Evolutionary conservation across 1,140 invertebrate species (phyloP).

Genomic region (Teleopsis dalmanni): DNA sequence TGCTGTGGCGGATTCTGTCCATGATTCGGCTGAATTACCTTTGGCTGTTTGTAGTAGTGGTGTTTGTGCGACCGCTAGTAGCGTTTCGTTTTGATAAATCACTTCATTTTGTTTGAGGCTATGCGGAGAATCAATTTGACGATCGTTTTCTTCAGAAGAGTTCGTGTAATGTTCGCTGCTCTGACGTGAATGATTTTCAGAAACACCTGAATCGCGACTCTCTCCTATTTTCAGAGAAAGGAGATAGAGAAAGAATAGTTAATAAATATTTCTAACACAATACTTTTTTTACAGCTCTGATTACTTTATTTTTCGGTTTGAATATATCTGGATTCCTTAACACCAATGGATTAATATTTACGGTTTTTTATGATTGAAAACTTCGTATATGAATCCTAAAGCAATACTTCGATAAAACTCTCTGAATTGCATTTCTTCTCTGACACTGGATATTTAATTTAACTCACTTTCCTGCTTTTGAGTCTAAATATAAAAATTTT

Average conservation of each 20-base stretch:
- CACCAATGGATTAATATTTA: no score
- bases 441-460: no score
- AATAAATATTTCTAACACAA: no score
- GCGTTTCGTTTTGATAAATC: constrained; percentile 48
- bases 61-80: constrained; percentile 25
- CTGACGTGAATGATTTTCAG: constrained; percentile 65
- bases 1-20: constrained; percentile 56
- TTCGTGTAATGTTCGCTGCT: constrained; percentile 56
- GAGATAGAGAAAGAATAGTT: background rate
- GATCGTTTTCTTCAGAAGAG: constrained; percentile 42
- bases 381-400: no score
- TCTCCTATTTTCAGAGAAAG: constrained; percentile 42
- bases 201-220: constrained; percentile 68
- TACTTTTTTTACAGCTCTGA: no score
- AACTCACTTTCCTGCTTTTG: no score
- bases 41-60: constrained; percentile 36
- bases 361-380: no score
- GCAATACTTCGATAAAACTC: no score
- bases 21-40: constrained; percentile 38
- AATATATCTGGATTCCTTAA: no score
- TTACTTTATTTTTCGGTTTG: no score
- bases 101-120: constrained; percentile 51
- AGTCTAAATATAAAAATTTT: no score
- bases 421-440: no score
- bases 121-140: constrained; percentile 27